Conservation (phyloP, 2,113 vertebrate species). For the Muscicapa adusta region DNA sequence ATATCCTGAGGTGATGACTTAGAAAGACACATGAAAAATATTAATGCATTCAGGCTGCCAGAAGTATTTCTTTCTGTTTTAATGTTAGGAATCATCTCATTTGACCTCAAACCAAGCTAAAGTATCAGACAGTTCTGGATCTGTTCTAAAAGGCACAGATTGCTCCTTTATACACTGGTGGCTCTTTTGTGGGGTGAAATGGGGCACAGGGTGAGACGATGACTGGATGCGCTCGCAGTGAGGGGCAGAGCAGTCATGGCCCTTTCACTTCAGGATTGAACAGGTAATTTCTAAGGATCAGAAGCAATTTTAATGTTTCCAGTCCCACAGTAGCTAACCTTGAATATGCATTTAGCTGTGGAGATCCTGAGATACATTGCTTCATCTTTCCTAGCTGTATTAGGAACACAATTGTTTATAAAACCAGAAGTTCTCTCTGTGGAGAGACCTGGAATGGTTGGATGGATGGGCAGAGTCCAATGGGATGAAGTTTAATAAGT, state of each 20-base stretch:
- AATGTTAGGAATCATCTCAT: background rate
- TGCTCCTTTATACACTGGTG: background rate
- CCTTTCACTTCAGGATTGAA: background rate
- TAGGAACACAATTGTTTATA: background rate
- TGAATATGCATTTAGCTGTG: background rate
- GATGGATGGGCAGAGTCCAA: too few species aligned
- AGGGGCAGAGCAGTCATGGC: background rate
- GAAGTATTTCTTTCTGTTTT: background rate
- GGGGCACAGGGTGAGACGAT: background rate
- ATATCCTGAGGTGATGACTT: conserved; percentile 37
- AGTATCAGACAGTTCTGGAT: background rate
- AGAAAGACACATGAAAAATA: conserved; percentile 18
- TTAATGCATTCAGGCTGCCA: background rate
- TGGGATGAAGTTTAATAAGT: too few species aligned
- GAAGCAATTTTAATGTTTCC: background rate
- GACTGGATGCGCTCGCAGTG: background rate
- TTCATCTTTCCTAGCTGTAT: background rate
- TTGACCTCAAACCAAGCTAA: background rate
- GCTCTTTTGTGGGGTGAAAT: background rate
- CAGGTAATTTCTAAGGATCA: background rate
- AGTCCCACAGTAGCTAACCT: background rate
- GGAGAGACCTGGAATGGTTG: too few species aligned
- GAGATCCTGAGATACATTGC: too few species aligned
- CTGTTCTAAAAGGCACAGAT: background rate
- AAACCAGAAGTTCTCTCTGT: background rate